Conservation (phyloP, 2,113 vertebrate species). For the Pseudolaguvia tuberculata region DNA sequence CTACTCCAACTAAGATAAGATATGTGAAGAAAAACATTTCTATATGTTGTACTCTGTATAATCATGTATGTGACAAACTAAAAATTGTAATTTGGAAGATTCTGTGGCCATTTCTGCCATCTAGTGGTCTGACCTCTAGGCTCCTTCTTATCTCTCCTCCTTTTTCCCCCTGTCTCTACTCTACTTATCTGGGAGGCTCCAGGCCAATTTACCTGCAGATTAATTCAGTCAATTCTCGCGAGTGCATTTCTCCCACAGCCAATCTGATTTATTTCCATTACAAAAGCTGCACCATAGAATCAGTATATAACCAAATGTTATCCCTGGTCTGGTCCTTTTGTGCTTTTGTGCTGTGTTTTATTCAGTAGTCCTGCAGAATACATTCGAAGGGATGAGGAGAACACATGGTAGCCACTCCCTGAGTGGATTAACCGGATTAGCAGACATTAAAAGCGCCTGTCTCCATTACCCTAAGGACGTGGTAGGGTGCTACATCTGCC, state of each 20-base stretch:
- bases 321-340: conserved; percentile 57
- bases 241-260: conserved; percentile 22
- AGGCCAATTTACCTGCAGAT: conserved; percentile 36
- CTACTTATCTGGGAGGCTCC: conserved; percentile 27
- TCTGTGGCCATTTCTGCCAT: conserved; percentile 52
- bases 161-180: conserved; percentile 13
- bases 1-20: no score
- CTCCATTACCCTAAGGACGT: conserved; percentile 62
- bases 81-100: no score
- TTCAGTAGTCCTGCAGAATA: conserved; percentile 58
- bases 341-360: conserved; percentile 59
- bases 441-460: conserved; percentile 64
- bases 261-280: conserved; percentile 42
- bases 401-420: conserved; percentile 60
- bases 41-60: no score
- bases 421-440: conserved; percentile 71
- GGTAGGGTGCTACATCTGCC: conserved; percentile 63
- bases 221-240: conserved; percentile 37
- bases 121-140: conserved; percentile 56
- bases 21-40: no score
- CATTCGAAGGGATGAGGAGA: conserved; percentile 54
- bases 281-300: conserved; percentile 42
- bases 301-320: conserved; percentile 63
- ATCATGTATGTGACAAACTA: no score
- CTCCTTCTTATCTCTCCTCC: conserved; percentile 37